Evolutionary conservation across 53 echinoderm and acorn worm species (phyloP).

Genomic region (Mesocentrotus franciscanus): DNA sequence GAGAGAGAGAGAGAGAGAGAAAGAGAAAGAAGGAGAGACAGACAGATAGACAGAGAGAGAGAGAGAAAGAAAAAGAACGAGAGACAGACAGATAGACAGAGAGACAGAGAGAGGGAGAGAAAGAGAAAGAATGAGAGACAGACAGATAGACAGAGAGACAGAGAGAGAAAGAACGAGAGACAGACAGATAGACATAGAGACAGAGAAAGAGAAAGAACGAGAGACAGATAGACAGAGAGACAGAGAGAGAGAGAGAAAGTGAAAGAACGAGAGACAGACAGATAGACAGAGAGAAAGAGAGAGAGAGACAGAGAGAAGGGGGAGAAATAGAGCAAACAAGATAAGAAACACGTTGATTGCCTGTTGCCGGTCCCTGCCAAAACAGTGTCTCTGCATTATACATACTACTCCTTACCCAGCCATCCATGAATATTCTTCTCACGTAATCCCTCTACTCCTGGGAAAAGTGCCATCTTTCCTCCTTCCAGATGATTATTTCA

Average conservation of each 20-base stretch:
- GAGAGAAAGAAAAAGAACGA: not conserved
- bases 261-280: not conserved
- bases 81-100: not conserved
- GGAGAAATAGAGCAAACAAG: not conserved
- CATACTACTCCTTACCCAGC: not conserved
- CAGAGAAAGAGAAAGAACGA: not conserved
- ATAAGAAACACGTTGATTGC: not conserved
- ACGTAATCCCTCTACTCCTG: conserved; percentile 43
- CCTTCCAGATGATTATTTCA: conserved; percentile 41
- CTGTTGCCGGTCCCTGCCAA: conserved; percentile 28
- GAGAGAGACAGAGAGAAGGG: not conserved
- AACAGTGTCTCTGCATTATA: conserved; percentile 37
- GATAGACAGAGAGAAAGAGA: not conserved
- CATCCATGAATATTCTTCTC: conserved; percentile 55
- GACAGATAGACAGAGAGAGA: not conserved
- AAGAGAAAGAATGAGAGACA: not conserved
- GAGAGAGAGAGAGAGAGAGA: too few species aligned
- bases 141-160: too few species aligned
- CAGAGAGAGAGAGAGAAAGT: not conserved
- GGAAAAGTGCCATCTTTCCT: conserved; percentile 50
- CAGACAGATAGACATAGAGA: too few species aligned
- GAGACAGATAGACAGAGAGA: not conserved
- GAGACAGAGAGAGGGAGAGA: not conserved
- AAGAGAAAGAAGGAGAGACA: not conserved
- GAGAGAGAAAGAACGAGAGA: too few species aligned